These are phyloP conservation scores for Chanos chanos DNA, from an alignment of 2,797 vertebrate genomes.

Conservation along the genomic window DNA sequence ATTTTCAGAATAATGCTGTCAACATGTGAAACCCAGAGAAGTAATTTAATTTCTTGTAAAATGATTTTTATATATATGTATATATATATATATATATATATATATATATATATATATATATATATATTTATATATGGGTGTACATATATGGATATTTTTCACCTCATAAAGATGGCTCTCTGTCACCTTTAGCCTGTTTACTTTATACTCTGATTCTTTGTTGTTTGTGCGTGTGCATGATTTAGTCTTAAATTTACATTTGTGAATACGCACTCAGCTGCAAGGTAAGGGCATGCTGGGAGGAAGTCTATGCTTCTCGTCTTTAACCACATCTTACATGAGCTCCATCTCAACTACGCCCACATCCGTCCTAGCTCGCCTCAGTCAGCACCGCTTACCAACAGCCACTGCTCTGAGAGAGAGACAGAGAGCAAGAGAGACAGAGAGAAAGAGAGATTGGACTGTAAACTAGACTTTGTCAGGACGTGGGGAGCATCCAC, in stretches of 20 bases:
- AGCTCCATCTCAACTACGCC: conserved; percentile 54
- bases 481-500: too few relatives aligned
- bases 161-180: too few relatives aligned
- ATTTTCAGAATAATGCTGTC: background rate
- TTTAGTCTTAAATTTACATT: conserved; percentile 32
- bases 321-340: conserved; percentile 68
- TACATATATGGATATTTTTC: too few relatives aligned
- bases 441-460: too few relatives aligned
- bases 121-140: too few relatives aligned
- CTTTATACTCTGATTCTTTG: conserved; percentile 4
- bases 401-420: too few relatives aligned
- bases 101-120: too few relatives aligned
- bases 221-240: conserved; percentile 28
- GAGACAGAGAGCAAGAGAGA: too few relatives aligned
- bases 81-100: background rate
- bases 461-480: too few relatives aligned
- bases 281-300: conserved; percentile 60
- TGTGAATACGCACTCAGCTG: conserved; percentile 70
- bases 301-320: conserved; percentile 71
- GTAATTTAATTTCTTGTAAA: background rate
- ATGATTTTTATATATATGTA: background rate
- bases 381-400: too few relatives aligned
- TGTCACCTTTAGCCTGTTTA: too few relatives aligned
- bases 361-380: conserved; percentile 68
- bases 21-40: background rate